A percentile compares a stretch with the other conserved stretches of the same genome.
Conservation (phyloP, 2,888 invertebrate species). For the Eretmocerus hayati region DNA sequence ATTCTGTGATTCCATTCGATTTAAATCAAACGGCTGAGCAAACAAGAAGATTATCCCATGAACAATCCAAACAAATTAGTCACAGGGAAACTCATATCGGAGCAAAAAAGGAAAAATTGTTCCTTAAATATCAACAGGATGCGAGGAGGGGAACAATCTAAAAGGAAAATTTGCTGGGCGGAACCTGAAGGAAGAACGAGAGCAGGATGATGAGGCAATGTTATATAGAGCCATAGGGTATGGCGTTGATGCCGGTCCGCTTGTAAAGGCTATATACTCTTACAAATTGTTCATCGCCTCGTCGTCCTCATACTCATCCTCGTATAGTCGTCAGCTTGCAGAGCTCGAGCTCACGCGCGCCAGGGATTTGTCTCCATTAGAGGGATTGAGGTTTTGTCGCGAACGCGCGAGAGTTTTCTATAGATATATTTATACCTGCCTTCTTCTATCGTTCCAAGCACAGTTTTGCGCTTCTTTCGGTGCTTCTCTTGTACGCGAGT, state of each 20-base stretch:
- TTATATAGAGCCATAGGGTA: slow-evolving; percentile 20
- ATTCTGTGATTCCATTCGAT: too few species aligned
- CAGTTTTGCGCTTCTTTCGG: too few species aligned
- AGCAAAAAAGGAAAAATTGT: too few species aligned
- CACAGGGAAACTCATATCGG: too few species aligned
- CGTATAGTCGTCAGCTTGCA: slow-evolving; percentile 24
- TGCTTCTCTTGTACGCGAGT: background rate
- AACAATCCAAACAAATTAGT: too few species aligned
- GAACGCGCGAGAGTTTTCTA: slow-evolving; percentile 27
- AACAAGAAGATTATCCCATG: too few species aligned
- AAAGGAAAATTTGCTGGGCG: slow-evolving; percentile 10
- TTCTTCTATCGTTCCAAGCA: slow-evolving; percentile 33
- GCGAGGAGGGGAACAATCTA: background rate
- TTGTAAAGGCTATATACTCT: slow-evolving; percentile 41
- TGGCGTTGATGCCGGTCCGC: slow-evolving; percentile 33
- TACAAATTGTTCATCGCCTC: slow-evolving; percentile 42
- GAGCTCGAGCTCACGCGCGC: slow-evolving; percentile 28
- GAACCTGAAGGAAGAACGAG: slow-evolving; percentile 7
- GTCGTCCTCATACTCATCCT: background rate
- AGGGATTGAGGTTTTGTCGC: slow-evolving; percentile 45
- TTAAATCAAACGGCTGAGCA: too few species aligned
- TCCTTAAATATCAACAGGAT: too few species aligned
- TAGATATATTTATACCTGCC: too few species aligned
- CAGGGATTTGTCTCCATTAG: slow-evolving; percentile 45
- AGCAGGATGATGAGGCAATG: slow-evolving; percentile 13